phyloP scores from a whole-genome alignment of 2,888 invertebrate genomes.

The Mesopsocus fuscifrons region DNA sequence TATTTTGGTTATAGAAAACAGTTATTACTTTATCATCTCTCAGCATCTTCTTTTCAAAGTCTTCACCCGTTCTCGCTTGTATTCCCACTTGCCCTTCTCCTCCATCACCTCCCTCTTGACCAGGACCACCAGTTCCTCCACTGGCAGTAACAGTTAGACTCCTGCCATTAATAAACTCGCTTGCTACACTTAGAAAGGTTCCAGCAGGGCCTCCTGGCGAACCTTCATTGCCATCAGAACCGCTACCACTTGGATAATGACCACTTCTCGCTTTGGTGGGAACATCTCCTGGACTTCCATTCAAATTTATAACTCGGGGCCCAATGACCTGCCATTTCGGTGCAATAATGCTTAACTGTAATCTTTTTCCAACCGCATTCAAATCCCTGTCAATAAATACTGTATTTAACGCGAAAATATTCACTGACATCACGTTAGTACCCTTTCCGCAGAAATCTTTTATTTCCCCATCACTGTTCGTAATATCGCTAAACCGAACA shows the following conservation, averaged over 20 bases:
- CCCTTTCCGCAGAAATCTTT: not conserved
- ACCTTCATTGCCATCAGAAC: not conserved
- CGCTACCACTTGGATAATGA: not conserved
- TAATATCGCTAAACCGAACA: not conserved
- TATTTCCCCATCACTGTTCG: conserved; percentile 1
- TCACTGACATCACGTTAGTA: not conserved
- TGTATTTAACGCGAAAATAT: not conserved
- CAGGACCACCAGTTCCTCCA: not conserved
- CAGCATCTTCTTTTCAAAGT: not conserved
- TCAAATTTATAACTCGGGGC: not conserved
- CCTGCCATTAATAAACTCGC: not conserved
- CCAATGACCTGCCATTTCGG: not conserved
- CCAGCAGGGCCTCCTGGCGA: not conserved
- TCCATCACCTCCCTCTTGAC: not conserved
- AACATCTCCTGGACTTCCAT: not conserved
- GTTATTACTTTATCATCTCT: not conserved
- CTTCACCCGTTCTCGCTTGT: not conserved
- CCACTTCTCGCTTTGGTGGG: not conserved
- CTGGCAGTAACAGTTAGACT: not conserved
- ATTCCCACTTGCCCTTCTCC: not conserved
- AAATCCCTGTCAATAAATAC: not conserved
- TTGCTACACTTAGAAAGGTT: not conserved
- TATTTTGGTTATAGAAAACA: not conserved
- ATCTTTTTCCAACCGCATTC: not conserved
- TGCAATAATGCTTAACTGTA: not conserved